Evolutionary conservation across 2,888 invertebrate genomes (phyloP).

Genomic region (Ernsta delagoae): DNA sequence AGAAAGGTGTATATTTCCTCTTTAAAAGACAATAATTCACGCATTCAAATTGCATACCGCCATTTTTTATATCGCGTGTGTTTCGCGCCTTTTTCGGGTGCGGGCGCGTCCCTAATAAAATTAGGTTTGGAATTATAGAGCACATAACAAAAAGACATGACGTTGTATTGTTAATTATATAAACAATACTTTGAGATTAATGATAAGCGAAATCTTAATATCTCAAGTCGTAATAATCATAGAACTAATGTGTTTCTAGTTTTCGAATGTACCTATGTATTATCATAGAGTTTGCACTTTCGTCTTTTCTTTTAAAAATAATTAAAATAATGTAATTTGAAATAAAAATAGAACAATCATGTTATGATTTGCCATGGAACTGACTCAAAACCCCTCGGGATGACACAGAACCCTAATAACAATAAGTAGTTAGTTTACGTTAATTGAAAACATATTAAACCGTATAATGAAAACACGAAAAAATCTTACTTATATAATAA

Average conservation of each 20-base stretch:
- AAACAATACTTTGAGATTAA: background rate
- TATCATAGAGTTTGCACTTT: too few species aligned
- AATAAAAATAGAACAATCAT: too few species aligned
- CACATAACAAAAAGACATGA: constrained; percentile 48
- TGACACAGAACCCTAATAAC: too few species aligned
- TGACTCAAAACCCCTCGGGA: too few species aligned
- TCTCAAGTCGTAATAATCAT: too few species aligned
- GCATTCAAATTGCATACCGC: constrained; percentile 82
- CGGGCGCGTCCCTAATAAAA: constrained; percentile 84
- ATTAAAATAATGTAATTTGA: too few species aligned
- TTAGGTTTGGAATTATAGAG: constrained; percentile 73
- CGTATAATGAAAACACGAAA: background rate
- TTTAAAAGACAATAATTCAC: constrained; percentile 83
- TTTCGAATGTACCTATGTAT: too few species aligned
- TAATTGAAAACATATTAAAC: too few species aligned
- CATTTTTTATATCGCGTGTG: constrained; percentile 85
- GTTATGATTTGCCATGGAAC: too few species aligned
- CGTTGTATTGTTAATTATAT: background rate
- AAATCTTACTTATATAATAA: background rate
- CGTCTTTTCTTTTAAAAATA: too few species aligned
- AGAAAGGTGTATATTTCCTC: constrained; percentile 77
- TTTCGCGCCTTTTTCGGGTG: constrained; percentile 84
- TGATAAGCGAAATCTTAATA: background rate
- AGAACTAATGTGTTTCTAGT: too few species aligned
- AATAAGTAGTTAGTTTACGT: too few species aligned